These are phyloP conservation scores for Pyrocephalus nanus DNA, from an alignment of 2,797 vertebrate species.

Conservation along the genomic window DNA sequence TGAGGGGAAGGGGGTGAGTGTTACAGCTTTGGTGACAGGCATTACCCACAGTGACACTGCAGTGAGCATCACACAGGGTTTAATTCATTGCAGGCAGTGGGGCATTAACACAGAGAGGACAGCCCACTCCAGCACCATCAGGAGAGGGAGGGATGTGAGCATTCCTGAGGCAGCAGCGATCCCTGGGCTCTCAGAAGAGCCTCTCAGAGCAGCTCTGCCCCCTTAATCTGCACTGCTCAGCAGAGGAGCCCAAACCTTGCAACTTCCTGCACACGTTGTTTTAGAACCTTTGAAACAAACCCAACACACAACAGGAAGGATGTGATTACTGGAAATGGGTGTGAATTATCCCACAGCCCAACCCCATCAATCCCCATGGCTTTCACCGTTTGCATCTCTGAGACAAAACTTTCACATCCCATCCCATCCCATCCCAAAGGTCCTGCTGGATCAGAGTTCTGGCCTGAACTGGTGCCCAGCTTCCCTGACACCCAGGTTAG, in stretches of 20 bases:
- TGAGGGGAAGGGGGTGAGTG: neutral
- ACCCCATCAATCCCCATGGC: neutral
- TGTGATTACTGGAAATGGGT: neutral
- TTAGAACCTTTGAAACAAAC: neutral
- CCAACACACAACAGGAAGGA: neutral
- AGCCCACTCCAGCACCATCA: neutral
- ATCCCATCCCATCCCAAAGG: fast-evolving
- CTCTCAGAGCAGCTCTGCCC: neutral
- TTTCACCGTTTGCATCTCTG: neutral
- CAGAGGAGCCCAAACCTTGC: constrained; percentile 11
- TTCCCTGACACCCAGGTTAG: neutral
- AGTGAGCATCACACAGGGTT: neutral
- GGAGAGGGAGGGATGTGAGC: neutral
- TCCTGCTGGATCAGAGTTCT: neutral
- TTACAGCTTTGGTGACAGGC: neutral
- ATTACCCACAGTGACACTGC: neutral
- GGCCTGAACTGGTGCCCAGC: neutral
- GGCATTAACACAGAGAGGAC: neutral
- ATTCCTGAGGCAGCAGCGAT: neutral
- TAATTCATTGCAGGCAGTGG: neutral
- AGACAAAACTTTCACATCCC: neutral
- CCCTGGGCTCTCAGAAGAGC: neutral
- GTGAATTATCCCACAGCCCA: neutral
- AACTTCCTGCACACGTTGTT: constrained; percentile 15
- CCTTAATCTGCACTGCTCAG: neutral